Conservation (phyloP, 2,113 vertebrate species). For the Hydrochoerus hydrochaeris region DNA sequence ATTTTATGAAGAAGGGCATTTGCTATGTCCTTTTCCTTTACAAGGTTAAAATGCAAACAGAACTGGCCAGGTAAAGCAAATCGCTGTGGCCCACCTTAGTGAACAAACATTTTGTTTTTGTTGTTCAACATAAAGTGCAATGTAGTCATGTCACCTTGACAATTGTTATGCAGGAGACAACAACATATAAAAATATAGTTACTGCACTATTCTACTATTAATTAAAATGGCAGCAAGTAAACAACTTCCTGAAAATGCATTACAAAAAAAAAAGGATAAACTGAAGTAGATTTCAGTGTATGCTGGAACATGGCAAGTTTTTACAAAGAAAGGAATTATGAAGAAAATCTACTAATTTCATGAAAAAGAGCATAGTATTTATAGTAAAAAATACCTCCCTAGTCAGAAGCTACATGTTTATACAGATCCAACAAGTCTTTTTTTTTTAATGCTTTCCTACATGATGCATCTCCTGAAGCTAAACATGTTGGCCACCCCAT, state of each 20-base stretch:
- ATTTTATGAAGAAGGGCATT: conserved; percentile 25
- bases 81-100: not conserved
- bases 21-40: not conserved
- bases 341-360: conserved; percentile 53
- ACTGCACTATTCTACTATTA: not conserved
- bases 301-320: not conserved
- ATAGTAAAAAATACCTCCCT: not conserved
- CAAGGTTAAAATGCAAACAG: conserved; percentile 7
- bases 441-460: not conserved
- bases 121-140: not conserved
- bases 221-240: conserved; percentile 30
- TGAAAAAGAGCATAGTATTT: conserved; percentile 21
- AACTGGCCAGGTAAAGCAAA: not conserved
- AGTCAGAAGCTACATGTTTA: not conserved
- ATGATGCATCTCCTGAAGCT: not conserved
- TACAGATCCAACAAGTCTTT: not conserved
- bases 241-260: conserved; percentile 11
- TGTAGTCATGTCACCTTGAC: not conserved
- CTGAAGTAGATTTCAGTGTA: conserved; percentile 14
- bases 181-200: not conserved
- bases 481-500: not conserved
- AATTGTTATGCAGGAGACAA: not conserved
- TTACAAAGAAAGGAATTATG: conserved; percentile 39
- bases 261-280: not conserved
- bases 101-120: conserved; percentile 20